Evolutionary conservation across 2,113 vertebrate genomes (phyloP).

Genomic region (Ictalurus punctatus): DNA sequence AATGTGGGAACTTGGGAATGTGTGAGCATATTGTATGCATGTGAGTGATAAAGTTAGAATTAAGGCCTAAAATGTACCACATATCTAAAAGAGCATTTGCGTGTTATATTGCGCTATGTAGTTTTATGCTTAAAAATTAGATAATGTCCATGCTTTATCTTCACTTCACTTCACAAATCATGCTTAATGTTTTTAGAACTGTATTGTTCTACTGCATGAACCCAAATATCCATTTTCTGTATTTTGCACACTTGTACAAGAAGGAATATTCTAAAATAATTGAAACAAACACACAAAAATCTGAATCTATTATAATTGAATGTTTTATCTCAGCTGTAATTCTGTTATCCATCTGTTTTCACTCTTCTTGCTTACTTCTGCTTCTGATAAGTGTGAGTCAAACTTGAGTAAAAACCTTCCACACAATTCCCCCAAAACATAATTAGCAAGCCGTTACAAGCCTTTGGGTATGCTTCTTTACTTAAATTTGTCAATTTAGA

Average conservation of each 20-base stretch:
- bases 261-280: neutral
- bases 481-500: constrained; percentile 24
- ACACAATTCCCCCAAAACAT: neutral
- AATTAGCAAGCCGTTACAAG: constrained; percentile 4
- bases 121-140: neutral
- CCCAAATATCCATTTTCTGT: neutral
- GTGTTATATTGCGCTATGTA: neutral
- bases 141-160: neutral
- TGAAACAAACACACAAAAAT: neutral
- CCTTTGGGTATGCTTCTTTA: neutral
- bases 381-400: neutral
- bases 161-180: neutral
- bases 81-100: neutral
- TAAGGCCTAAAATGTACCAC: neutral
- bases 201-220: neutral
- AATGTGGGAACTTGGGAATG: too few relatives aligned
- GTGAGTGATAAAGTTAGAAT: neutral
- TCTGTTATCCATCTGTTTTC: neutral
- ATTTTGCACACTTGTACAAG: neutral
- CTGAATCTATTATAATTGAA: neutral
- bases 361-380: neutral
- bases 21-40: neutral
- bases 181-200: neutral
- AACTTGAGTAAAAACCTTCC: neutral
- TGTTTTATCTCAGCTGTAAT: neutral